Conservation (phyloP, 2,888 invertebrate genomes). For the Macaria liturata region DNA sequence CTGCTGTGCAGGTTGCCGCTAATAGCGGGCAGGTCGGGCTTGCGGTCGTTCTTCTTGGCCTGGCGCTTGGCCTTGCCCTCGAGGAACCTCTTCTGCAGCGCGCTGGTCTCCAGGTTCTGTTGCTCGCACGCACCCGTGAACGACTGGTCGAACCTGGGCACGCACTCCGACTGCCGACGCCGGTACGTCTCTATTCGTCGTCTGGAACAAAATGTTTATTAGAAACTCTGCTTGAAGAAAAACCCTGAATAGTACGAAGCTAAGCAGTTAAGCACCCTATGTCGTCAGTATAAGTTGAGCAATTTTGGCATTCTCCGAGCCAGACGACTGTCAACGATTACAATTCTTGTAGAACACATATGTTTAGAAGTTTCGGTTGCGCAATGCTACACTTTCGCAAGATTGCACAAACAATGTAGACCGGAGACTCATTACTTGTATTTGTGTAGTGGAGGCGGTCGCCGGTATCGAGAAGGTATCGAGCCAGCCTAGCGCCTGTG, state of each 20-base stretch:
- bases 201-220: slow-evolving; percentile 55
- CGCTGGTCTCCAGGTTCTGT: slow-evolving; percentile 94
- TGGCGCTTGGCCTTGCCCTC: slow-evolving; percentile 95
- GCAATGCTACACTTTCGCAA: slow-evolving; percentile 23
- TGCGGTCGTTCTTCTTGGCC: slow-evolving; percentile 89
- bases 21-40: slow-evolving; percentile 74
- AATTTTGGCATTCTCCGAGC: slow-evolving; percentile 1
- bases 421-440: slow-evolving; percentile 15
- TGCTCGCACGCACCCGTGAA: slow-evolving; percentile 95
- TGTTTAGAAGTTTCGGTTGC: slow-evolving; percentile 11
- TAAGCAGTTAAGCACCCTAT: no score
- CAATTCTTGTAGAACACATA: slow-evolving; percentile 2
- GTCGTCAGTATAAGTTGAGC: not conserved
- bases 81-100: slow-evolving; percentile 94
- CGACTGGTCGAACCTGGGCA: slow-evolving; percentile 94
- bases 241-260: no score
- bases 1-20: slow-evolving; percentile 86
- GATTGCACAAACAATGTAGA: slow-evolving; percentile 24
- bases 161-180: slow-evolving; percentile 92
- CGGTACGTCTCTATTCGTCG: slow-evolving; percentile 95
- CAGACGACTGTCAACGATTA: slow-evolving; percentile 1
- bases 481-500: slow-evolving; percentile 1
- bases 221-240: no score
- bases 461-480: slow-evolving; percentile 5
- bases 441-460: slow-evolving; percentile 13